Percentiles rank a stretch among this genome's conserved stretches.
Conservation (phyloP, 2,888 invertebrate genomes). For the Drosophila antonietae region DNA sequence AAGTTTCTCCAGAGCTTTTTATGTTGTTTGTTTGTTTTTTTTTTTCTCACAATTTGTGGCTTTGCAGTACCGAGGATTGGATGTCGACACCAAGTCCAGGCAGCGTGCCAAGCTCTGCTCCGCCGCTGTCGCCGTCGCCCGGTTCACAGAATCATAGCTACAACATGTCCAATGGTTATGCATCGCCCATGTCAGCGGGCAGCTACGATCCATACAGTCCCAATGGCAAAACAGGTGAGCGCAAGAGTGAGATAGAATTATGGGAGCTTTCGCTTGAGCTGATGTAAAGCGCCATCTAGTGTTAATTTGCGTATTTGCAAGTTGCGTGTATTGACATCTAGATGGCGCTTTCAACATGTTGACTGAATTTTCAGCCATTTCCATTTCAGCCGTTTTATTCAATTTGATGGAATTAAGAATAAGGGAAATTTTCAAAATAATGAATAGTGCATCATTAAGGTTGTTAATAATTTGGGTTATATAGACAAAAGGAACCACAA, state of each 20-base stretch:
- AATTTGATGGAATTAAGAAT: too few species aligned
- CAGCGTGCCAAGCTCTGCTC: conserved; percentile 86
- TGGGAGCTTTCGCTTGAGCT: conserved; percentile 5
- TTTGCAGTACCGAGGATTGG: conserved; percentile 86
- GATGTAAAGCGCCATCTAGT: conserved; percentile 34
- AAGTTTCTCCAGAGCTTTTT: conserved; percentile 55
- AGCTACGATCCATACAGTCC: conserved; percentile 96
- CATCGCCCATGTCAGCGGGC: conserved; percentile 93
- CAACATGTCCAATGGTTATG: conserved; percentile 89
- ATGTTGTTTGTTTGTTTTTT: too few species aligned
- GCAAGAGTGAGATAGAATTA: neutral
- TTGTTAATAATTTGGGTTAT: too few species aligned
- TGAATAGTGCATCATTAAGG: too few species aligned
- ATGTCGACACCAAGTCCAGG: conserved; percentile 87
- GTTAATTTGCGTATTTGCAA: conserved; percentile 6
- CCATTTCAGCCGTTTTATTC: too few species aligned
- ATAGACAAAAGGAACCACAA: too few species aligned
- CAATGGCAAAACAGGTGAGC: conserved; percentile 94
- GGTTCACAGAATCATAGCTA: conserved; percentile 86
- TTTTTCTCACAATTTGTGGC: neutral
- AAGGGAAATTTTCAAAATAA: too few species aligned
- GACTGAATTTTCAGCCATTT: too few species aligned
- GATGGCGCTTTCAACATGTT: conserved; percentile 33
- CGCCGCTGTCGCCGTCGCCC: conserved; percentile 89
- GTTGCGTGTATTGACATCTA: neutral